Evolutionary conservation across 2,797 vertebrate genomes (phyloP).

Genomic region (Enoplosus armatus): DNA sequence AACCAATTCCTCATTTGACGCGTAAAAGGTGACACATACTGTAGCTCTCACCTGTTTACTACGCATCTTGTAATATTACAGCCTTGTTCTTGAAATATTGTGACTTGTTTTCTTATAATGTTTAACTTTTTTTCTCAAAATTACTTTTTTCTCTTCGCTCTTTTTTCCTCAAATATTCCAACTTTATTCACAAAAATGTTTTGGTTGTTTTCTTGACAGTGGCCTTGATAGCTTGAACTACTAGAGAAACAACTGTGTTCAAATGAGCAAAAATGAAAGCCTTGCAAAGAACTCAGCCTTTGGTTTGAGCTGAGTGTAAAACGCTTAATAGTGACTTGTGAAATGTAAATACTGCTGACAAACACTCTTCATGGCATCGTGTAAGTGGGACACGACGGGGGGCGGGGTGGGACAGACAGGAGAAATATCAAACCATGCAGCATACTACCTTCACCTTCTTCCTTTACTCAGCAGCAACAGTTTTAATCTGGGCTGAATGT

Average conservation of each 20-base stretch:
- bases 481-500: conserved; percentile 33
- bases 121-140: too few species aligned
- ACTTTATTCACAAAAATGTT: too few species aligned
- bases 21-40: too few species aligned
- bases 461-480: conserved; percentile 17
- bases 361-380: conserved; percentile 23
- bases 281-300: not conserved
- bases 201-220: too few species aligned
- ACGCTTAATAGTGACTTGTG: not conserved
- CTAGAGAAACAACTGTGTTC: not conserved
- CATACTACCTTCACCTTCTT: not conserved
- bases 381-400: not conserved
- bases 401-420: not conserved
- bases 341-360: conserved; percentile 10
- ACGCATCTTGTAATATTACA: too few species aligned
- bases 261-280: not conserved
- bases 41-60: too few species aligned
- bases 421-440: conserved; percentile 8
- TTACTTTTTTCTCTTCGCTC: too few species aligned
- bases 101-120: too few species aligned
- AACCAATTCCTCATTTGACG: too few species aligned
- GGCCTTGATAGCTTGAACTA: not conserved
- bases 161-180: too few species aligned
- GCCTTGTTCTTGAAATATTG: too few species aligned
- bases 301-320: not conserved